These are phyloP conservation scores for Achlya flavicornis DNA, from an alignment of 2,888 invertebrate genomes.

Conservation along the genomic window DNA sequence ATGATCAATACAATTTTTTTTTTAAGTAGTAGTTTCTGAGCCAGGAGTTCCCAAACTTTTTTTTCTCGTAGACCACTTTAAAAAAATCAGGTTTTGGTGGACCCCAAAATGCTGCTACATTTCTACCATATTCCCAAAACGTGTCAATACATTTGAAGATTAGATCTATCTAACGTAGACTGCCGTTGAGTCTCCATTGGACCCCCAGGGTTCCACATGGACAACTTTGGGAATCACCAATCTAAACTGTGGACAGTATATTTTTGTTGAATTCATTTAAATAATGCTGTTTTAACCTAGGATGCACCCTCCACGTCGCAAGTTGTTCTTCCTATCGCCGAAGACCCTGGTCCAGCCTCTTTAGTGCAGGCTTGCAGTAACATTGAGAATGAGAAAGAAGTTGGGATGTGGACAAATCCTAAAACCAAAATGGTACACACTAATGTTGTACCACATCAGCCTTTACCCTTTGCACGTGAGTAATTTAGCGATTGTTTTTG, in stretches of 20 bases:
- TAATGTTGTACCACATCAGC: constrained; percentile 75
- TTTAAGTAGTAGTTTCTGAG: too few species aligned
- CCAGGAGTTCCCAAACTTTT: too few species aligned
- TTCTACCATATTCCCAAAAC: too few species aligned
- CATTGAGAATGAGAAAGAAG: constrained; percentile 77
- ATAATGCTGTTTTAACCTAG: constrained; percentile 39
- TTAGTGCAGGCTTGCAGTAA: constrained; percentile 72
- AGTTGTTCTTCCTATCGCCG: constrained; percentile 55
- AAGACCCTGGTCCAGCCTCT: constrained; percentile 72
- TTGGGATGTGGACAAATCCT: constrained; percentile 80
- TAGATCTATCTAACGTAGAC: too few species aligned
- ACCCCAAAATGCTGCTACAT: too few species aligned
- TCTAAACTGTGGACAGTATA: not conserved
- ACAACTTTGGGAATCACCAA: not conserved
- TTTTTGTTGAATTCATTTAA: not conserved
- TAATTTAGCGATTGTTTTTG: constrained; percentile 21
- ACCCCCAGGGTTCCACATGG: not conserved
- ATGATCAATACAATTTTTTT: not conserved
- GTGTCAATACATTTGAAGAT: too few species aligned
- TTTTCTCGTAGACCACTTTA: too few species aligned
- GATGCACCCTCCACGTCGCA: constrained; percentile 77
- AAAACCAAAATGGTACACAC: constrained; percentile 79
- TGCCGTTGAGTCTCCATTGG: too few species aligned
- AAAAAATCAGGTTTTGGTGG: too few species aligned
- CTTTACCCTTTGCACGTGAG: constrained; percentile 77